Evolutionary conservation across 2,888 invertebrate genomes (phyloP).

Genomic region (Lithodes maja): DNA sequence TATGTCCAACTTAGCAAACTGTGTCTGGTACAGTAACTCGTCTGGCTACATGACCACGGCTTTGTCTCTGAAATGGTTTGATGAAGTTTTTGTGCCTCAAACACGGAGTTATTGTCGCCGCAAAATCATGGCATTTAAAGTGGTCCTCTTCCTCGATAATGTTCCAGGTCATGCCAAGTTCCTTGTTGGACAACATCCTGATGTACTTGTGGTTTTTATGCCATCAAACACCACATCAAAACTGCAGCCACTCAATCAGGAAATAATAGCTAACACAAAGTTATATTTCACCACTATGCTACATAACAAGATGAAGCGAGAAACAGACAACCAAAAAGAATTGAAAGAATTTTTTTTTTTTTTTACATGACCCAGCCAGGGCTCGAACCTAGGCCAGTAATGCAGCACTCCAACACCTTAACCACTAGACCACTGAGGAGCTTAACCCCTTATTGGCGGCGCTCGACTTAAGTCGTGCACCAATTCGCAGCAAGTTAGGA

Average conservation of each 20-base stretch:
- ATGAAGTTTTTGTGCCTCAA: conserved; percentile 29
- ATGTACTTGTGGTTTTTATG: conserved; percentile 12
- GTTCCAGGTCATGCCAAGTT: conserved; percentile 61
- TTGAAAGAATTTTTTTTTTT: neutral
- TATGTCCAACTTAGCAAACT: conserved; percentile 72
- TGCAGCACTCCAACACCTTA: no score
- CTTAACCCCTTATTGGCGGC: no score
- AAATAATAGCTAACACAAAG: conserved; percentile 14
- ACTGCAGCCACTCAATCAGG: conserved; percentile 50
- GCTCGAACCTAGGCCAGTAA: no score
- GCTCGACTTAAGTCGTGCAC: no score
- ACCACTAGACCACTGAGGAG: no score
- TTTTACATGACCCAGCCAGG: no score
- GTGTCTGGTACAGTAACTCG: conserved; percentile 73
- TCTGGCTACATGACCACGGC: conserved; percentile 72
- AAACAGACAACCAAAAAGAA: conserved; percentile 14
- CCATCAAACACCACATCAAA: conserved; percentile 28
- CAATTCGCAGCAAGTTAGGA: no score
- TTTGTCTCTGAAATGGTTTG: conserved; percentile 72
- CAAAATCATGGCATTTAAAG: conserved; percentile 1
- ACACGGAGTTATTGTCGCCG: neutral
- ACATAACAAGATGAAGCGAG: neutral
- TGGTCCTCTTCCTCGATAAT: conserved; percentile 22
- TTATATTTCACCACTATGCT: neutral
- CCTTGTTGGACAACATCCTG: conserved; percentile 7